phyloP scores from a whole-genome alignment of 1,140 invertebrate genomes.

The Drosophila eugracilis region DNA sequence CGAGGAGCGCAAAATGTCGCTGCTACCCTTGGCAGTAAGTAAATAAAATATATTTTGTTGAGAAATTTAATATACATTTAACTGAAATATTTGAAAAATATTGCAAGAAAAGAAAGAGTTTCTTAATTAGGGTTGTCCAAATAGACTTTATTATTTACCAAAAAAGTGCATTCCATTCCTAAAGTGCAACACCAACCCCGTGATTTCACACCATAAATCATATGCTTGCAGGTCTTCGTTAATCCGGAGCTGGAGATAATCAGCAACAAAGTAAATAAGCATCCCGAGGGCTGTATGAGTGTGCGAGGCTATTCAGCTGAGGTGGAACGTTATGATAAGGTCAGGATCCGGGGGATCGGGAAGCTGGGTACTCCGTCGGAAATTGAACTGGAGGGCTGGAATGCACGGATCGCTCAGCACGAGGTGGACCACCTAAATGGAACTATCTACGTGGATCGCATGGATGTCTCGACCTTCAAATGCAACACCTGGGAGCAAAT shows the following conservation, averaged over 20 bases:
- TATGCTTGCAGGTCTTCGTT: constrained; percentile 87
- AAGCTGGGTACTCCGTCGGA: constrained; percentile 86
- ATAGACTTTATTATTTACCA: too few species aligned
- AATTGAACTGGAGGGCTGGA: constrained; percentile 88
- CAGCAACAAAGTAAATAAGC: constrained; percentile 87
- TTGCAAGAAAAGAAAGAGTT: too few species aligned
- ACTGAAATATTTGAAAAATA: not conserved
- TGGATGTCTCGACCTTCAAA: constrained; percentile 86
- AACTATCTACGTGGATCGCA: constrained; percentile 89
- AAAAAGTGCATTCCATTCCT: not conserved
- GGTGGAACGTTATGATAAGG: constrained; percentile 88
- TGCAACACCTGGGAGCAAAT: constrained; percentile 58
- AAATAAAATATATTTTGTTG: not conserved
- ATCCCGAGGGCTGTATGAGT: constrained; percentile 90
- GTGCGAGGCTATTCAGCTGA: constrained; percentile 88
- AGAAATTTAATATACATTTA: not conserved
- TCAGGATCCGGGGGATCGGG: constrained; percentile 88
- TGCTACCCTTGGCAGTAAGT: constrained; percentile 87
- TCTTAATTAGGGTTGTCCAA: too few species aligned
- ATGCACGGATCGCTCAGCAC: constrained; percentile 91
- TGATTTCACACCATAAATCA: not conserved
- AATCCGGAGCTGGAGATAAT: constrained; percentile 90
- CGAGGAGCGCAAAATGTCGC: constrained; percentile 86
- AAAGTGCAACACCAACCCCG: not conserved
- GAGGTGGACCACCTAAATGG: constrained; percentile 92